phyloP scores from a whole-genome alignment of 2,797 vertebrate genomes.

The Acipenser transmontanus region DNA sequence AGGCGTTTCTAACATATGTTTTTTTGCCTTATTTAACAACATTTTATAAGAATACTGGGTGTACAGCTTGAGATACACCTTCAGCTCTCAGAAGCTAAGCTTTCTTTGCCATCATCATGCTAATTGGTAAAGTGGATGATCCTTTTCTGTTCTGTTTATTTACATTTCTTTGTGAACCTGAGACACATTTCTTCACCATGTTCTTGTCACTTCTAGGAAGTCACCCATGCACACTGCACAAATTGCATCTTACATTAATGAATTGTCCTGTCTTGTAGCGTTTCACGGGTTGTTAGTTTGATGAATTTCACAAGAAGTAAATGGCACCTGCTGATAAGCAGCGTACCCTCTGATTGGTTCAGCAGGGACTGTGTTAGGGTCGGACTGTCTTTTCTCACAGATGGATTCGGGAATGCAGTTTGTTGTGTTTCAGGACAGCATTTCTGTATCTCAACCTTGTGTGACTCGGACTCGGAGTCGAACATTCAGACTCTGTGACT shows the following conservation, averaged over 20 bases:
- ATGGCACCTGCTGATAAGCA: slow-evolving; percentile 60
- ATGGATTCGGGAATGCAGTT: slow-evolving; percentile 33
- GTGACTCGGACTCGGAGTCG: too few relatives aligned
- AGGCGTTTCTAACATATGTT: too few relatives aligned
- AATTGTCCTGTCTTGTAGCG: slow-evolving; percentile 53
- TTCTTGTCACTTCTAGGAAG: slow-evolving; percentile 19
- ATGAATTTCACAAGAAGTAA: slow-evolving; percentile 61
- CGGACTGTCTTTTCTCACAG: slow-evolving; percentile 42
- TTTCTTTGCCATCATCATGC: too few relatives aligned
- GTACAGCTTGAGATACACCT: too few relatives aligned
- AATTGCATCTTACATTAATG: slow-evolving; percentile 38
- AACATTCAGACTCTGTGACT: too few relatives aligned
- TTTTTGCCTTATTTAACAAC: too few relatives aligned
- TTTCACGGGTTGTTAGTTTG: slow-evolving; percentile 54
- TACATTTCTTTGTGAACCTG: background rate
- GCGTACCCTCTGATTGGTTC: slow-evolving; percentile 54
- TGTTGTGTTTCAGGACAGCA: background rate
- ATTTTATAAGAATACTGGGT: too few relatives aligned
- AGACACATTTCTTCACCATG: slow-evolving; percentile 7
- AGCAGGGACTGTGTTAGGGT: slow-evolving; percentile 48
- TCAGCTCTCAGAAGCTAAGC: too few relatives aligned
- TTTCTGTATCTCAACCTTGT: background rate
- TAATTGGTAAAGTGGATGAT: too few relatives aligned
- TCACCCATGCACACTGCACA: slow-evolving; percentile 18
- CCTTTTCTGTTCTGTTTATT: background rate